Percentiles rank a stretch among this genome's conserved stretches.
Conservation (phyloP, 2,113 vertebrate species). For the Vimba vimba region DNA sequence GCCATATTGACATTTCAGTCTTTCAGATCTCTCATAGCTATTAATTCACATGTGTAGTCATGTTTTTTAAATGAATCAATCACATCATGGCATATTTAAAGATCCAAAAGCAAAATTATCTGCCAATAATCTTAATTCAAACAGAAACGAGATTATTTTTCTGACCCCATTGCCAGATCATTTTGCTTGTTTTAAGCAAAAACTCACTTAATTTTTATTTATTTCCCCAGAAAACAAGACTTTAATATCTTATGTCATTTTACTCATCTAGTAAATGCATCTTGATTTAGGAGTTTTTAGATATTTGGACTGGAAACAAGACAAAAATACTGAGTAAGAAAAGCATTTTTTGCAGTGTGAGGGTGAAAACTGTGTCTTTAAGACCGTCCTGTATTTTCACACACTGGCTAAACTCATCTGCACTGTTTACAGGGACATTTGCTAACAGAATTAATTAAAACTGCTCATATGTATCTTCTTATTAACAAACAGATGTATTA, state of each 20-base stretch:
- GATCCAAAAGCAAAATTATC: background rate
- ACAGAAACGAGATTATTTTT: too few species aligned
- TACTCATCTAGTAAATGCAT: too few species aligned
- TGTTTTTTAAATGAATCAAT: background rate
- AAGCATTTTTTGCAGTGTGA: too few species aligned
- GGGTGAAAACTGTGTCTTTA: background rate
- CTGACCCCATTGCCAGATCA: too few species aligned
- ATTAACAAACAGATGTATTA: background rate
- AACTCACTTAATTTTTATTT: too few species aligned
- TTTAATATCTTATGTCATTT: too few species aligned
- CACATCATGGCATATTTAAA: background rate
- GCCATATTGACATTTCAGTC: background rate
- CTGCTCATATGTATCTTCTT: background rate
- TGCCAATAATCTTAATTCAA: too few species aligned
- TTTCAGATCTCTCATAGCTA: background rate
- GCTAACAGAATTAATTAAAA: background rate
- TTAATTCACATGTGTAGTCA: background rate
- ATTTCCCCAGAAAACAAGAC: too few species aligned
- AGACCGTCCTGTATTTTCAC: background rate
- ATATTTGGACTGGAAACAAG: too few species aligned
- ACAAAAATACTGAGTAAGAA: too few species aligned
- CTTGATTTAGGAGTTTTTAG: too few species aligned
- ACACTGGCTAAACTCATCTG: background rate
- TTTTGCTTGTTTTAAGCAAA: too few species aligned
- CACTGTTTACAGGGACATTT: background rate